Conservation (phyloP, 2,888 invertebrate species). For the Phortica okadai region DNA sequence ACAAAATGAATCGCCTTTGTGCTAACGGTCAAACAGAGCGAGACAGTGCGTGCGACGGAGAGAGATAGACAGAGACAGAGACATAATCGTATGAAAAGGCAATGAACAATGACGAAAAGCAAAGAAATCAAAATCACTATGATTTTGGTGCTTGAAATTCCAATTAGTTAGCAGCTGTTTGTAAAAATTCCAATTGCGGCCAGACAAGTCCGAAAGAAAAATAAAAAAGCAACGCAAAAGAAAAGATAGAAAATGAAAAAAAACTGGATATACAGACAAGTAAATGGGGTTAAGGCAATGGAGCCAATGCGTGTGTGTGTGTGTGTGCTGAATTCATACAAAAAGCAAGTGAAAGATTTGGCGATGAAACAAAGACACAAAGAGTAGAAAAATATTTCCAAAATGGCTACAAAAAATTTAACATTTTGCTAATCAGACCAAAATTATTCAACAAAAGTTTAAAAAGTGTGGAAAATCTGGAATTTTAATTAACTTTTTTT, state of each 20-base stretch:
- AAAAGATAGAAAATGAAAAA: not conserved
- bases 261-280: not conserved
- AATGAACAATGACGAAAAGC: not conserved
- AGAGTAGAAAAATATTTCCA: too few species aligned
- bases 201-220: not conserved
- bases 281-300: too few species aligned
- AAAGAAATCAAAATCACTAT: constrained; percentile 10
- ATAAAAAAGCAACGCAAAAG: not conserved
- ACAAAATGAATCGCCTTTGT: not conserved
- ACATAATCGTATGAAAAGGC: too few species aligned
- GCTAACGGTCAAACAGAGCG: not conserved
- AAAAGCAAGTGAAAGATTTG: too few species aligned
- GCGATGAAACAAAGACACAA: too few species aligned
- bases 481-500: too few species aligned
- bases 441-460: too few species aligned
- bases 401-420: too few species aligned
- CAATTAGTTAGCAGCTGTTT: constrained; percentile 67
- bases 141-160: constrained; percentile 47
- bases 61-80: not conserved
- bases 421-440: too few species aligned
- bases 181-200: constrained; percentile 2
- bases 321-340: too few species aligned
- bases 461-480: too few species aligned
- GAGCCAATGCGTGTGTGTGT: too few species aligned
- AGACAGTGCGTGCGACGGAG: not conserved